A percentile compares a stretch with the other conserved stretches of the same genome.
phyloP scores from a whole-genome alignment of 2,113 vertebrate genomes.

The Tragelaphus imberbis region DNA sequence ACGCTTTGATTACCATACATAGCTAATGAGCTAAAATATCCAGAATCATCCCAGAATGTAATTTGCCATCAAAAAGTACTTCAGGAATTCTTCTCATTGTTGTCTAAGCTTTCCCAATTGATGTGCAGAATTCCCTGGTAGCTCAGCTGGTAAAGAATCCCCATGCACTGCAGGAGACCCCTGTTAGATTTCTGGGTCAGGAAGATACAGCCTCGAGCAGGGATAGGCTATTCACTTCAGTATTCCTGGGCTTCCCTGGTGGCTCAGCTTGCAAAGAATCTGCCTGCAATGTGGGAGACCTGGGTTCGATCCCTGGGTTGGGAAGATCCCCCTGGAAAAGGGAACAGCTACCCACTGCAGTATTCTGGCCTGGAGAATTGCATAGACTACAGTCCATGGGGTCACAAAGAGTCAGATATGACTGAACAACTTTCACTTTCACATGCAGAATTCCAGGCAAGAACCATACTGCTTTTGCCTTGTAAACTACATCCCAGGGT shows the following conservation, averaged over 20 bases:
- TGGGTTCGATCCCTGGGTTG: not conserved
- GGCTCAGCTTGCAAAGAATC: not conserved
- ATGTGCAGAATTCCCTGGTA: not conserved
- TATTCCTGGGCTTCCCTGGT: not conserved
- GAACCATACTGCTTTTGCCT: not conserved
- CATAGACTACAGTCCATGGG: not conserved
- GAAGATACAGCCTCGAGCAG: not conserved
- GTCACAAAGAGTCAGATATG: not conserved
- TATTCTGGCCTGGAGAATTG: not conserved
- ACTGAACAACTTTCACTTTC: not conserved
- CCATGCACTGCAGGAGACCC: not conserved
- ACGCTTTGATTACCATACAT: not conserved
- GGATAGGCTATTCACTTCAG: not conserved
- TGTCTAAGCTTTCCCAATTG: not conserved
- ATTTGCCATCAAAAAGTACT: not conserved
- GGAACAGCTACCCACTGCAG: not conserved
- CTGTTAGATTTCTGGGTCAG: not conserved
- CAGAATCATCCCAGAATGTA: not conserved
- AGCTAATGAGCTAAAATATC: not conserved
- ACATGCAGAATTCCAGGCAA: not conserved
- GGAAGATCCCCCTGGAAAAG: not conserved
- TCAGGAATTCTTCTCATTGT: not conserved
- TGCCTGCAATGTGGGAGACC: not conserved
- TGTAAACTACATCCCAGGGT: not conserved
- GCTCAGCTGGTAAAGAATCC: not conserved